Percentiles rank a stretch among this genome's conserved stretches.
These are phyloP conservation scores for Saturnia pavonia DNA, from an alignment of 2,888 invertebrate genomes.

Conservation along the genomic window DNA sequence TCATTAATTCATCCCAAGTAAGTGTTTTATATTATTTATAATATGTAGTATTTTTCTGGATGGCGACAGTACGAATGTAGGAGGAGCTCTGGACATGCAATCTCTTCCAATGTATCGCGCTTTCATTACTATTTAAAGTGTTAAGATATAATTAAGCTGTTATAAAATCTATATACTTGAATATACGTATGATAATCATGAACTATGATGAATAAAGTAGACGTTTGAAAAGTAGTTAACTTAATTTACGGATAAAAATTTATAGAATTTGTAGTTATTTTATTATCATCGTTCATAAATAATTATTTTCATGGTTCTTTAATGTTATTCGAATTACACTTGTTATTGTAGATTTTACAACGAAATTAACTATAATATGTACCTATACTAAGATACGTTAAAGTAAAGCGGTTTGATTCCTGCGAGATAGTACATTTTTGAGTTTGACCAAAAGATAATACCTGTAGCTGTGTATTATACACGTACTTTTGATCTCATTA, in stretches of 20 bases:
- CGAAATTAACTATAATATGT: conserved; percentile 61
- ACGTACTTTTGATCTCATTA: conserved; percentile 23
- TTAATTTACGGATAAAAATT: conserved; percentile 16
- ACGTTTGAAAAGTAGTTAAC: conserved; percentile 22
- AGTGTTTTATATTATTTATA: too few species aligned
- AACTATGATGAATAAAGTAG: conserved; percentile 19
- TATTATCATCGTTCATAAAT: conserved; percentile 12
- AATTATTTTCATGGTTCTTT: conserved; percentile 19
- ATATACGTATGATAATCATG: conserved; percentile 7
- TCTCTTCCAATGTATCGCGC: conserved; percentile 20
- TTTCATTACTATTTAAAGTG: conserved; percentile 24
- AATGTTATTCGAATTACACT: conserved; percentile 50
- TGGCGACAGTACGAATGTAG: neutral
- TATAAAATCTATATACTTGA: conserved; percentile 10
- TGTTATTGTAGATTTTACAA: conserved; percentile 77
- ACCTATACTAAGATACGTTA: conserved; percentile 38
- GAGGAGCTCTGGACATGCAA: conserved; percentile 16
- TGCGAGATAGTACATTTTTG: conserved; percentile 25
- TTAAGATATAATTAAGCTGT: conserved; percentile 11
- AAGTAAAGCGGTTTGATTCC: conserved; percentile 7
- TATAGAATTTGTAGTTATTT: conserved; percentile 17
- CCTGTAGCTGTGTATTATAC: neutral
- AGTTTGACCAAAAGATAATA: conserved; percentile 35
- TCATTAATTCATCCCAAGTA: too few species aligned
- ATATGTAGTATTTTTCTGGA: neutral